Conservation (phyloP, 2,888 invertebrate species). For the Hirtodrosophila confusa region DNA sequence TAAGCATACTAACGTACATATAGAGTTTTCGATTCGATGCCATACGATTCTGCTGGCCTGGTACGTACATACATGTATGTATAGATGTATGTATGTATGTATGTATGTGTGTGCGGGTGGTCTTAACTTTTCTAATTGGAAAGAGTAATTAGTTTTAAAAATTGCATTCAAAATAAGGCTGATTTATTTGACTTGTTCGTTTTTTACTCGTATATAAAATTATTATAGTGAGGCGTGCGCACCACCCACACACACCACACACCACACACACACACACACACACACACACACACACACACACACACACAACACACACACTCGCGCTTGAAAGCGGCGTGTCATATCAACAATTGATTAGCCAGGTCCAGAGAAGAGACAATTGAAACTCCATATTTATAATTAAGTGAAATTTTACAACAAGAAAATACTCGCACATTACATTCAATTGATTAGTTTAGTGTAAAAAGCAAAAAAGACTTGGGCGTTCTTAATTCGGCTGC, state of each 20-base stretch:
- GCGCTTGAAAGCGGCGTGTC: constrained; percentile 25
- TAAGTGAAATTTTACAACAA: constrained; percentile 57
- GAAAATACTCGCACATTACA: constrained; percentile 46
- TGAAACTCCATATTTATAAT: constrained; percentile 44
- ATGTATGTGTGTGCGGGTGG: constrained; percentile 48
- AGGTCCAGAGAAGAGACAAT: constrained; percentile 42
- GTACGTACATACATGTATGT: constrained; percentile 6
- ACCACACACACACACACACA: constrained; percentile 27
- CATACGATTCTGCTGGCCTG: constrained; percentile 24
- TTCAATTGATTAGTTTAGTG: constrained; percentile 57
- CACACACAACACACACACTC: constrained; percentile 14
- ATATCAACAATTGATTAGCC: constrained; percentile 60
- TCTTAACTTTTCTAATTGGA: constrained; percentile 58
- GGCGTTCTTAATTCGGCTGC: constrained; percentile 57
- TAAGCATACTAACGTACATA: constrained; percentile 10
- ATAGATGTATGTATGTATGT: constrained; percentile 39
- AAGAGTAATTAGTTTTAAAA: constrained; percentile 67
- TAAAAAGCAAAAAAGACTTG: constrained; percentile 71
- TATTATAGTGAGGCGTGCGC: constrained; percentile 36
- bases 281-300: constrained; percentile 30
- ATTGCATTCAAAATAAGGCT: constrained; percentile 76
- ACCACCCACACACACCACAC: constrained; percentile 4
- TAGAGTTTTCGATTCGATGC: constrained; percentile 15
- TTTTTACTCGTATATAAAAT: constrained; percentile 56
- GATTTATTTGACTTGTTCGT: constrained; percentile 78